Base-by-base conservation (phyloP, 2,888 invertebrate genomes). In the Noctuana brunneofusca region DNA sequence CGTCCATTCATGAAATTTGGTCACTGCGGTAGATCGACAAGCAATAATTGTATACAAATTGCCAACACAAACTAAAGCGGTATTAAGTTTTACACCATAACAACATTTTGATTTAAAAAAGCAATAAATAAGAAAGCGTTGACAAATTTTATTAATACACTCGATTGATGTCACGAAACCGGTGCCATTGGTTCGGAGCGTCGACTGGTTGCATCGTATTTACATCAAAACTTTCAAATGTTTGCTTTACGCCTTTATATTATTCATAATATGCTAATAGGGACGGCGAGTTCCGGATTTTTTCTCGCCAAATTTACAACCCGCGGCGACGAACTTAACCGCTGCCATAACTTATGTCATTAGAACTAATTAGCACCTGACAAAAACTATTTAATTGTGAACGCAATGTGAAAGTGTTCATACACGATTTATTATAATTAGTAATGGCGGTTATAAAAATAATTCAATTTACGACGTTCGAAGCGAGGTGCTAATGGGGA, bases 191-290 rank as follows among this genome's bases (percentile, higher is more conserved):
- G 68, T 75, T 66, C 58, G 63, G 50, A 53, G 68, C 64, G 70
- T 65, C 66, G 66, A 65, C 70, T 68, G 58, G 64, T 64, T 65
- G 24, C 24, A 66, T 72, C 71, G 64, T 65, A 71, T 72, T 76
- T 75, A 81, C 77, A 78, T 78, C 75, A 79, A 73, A 76, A 83
- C 86, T 87, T 86, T 86, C 83, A 78, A 85, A 82, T 74, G 71
- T 78, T 75, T 77, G 72, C 76, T 79, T 76, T 77, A 81, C 73
- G 78, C 62, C 78, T 78, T 79, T 78, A 81, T 76, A 69, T 72
- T 82, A 83, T 85, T 84, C 83, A 86, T 87, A 86, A 87, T 86
- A 87, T 84, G 85, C 78, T 82, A 87, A 87, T 87, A 71, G 65
- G 16, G 73, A 70, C 66, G 72, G 76, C 81, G 79, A 80, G 83